Evolutionary conservation across 92 coral and sea anemone species (phyloP).

Genomic region (Bergia sp.): DNA sequence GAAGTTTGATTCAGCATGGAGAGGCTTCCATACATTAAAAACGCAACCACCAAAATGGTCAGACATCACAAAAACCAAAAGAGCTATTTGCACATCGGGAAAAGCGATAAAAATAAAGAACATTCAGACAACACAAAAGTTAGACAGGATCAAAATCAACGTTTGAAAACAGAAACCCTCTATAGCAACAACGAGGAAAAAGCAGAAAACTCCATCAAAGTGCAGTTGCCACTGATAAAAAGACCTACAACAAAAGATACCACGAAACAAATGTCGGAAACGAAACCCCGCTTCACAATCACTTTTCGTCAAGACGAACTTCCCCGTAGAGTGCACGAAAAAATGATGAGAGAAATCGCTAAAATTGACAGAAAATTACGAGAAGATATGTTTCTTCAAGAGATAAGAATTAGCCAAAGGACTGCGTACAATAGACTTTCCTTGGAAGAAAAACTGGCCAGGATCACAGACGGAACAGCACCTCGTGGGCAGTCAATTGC

Average conservation of each 20-base stretch:
- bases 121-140: background rate
- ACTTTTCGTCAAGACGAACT: constrained; percentile 21
- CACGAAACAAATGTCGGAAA: background rate
- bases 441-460: background rate
- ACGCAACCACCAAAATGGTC: background rate
- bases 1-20: background rate
- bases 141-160: background rate
- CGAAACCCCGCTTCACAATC: constrained; percentile 13
- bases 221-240: constrained; percentile 9
- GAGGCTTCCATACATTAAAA: background rate
- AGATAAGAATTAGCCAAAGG: constrained; percentile 35
- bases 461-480: background rate
- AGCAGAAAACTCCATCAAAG: background rate
- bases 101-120: background rate
- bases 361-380: constrained; percentile 47
- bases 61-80: background rate
- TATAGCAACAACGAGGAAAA: background rate
- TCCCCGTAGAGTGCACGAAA: constrained; percentile 33
- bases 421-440: constrained; percentile 27
- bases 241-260: background rate
- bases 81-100: background rate
- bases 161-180: background rate
- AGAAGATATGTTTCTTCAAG: constrained; percentile 48
- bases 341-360: constrained; percentile 49
- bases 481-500: background rate